Conservation (phyloP, 92 coral and sea anemone genomes). For the Isaurus tuberculatus region DNA sequence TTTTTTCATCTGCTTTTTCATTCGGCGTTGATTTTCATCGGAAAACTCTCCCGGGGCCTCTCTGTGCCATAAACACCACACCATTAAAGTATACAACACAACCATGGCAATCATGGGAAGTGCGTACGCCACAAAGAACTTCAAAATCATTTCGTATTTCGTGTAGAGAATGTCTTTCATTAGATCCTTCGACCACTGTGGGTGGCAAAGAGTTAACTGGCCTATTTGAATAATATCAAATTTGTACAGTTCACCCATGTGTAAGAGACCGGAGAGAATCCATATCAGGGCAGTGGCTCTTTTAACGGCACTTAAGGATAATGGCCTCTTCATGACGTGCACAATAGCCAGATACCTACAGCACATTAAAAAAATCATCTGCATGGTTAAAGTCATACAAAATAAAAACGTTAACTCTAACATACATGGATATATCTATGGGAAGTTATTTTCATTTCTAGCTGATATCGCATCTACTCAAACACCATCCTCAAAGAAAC, state of each 20-base stretch:
- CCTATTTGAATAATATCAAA: not conserved
- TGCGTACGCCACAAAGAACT: conserved; percentile 16
- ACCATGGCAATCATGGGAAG: conserved; percentile 26
- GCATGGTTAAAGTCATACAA: not conserved
- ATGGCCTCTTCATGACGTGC: conserved; percentile 47
- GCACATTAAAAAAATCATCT: not conserved
- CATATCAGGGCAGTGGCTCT: conserved; percentile 11
- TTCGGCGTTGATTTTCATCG: conserved; percentile 32
- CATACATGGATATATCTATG: not conserved
- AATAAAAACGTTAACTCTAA: not conserved
- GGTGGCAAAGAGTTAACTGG: not conserved
- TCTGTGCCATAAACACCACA: conserved; percentile 41
- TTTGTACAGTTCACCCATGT: conserved; percentile 27
- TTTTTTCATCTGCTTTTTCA: conserved; percentile 31
- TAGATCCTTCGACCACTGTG: conserved; percentile 10
- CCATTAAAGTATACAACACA: conserved; percentile 25
- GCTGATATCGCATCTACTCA: too few relatives aligned
- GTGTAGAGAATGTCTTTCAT: not conserved
- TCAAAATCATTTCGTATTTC: conserved; percentile 29
- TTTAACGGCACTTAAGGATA: conserved; percentile 3
- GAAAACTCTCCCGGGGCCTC: conserved; percentile 41
- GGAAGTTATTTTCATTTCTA: too few relatives aligned
- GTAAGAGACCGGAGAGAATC: conserved; percentile 20
- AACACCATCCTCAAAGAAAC: too few relatives aligned
- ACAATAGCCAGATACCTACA: conserved; percentile 40